Conservation (phyloP, 23 tunicate genomes). For the Clavelina lepadiformis region DNA sequence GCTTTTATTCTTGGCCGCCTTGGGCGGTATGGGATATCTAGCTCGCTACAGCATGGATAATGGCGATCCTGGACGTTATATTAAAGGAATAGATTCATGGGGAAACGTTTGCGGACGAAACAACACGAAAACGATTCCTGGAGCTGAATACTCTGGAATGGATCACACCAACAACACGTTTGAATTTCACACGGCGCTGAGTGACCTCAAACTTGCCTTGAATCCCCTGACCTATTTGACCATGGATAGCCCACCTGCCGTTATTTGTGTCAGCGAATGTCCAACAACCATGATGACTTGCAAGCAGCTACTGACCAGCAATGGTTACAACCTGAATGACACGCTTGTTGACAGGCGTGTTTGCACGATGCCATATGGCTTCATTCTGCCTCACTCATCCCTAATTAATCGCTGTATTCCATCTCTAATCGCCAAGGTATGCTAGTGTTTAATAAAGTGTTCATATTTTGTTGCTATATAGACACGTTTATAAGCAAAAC, state of each 20-base stretch:
- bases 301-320: conserved; percentile 33
- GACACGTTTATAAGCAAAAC: too few species aligned
- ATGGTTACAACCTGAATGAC: conserved; percentile 39
- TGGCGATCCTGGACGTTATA: conserved; percentile 67
- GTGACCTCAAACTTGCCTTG: conserved; percentile 30
- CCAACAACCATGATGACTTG: conserved; percentile 46
- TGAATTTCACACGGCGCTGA: conserved; percentile 48
- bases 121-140: conserved; percentile 7
- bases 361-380: conserved; percentile 55
- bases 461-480: too few species aligned
- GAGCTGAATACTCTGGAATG: conserved; percentile 44
- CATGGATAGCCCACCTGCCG: conserved; percentile 17
- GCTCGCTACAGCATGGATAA: conserved; percentile 9
- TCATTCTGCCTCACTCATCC: conserved; percentile 36
- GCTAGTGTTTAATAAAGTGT: too few species aligned
- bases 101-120: conserved; percentile 83
- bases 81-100: conserved; percentile 80
- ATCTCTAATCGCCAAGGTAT: conserved; percentile 28
- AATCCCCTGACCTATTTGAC: conserved; percentile 17
- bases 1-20: conserved; percentile 32
- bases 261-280: conserved; percentile 67
- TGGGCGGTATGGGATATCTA: conserved; percentile 62
- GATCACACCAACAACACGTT: conserved; percentile 35
- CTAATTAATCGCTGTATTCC: conserved; percentile 76
- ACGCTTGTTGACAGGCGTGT: conserved; percentile 16